phyloP scores from a whole-genome alignment of 2,113 vertebrate genomes.

The Limnothrissa miodon region DNA sequence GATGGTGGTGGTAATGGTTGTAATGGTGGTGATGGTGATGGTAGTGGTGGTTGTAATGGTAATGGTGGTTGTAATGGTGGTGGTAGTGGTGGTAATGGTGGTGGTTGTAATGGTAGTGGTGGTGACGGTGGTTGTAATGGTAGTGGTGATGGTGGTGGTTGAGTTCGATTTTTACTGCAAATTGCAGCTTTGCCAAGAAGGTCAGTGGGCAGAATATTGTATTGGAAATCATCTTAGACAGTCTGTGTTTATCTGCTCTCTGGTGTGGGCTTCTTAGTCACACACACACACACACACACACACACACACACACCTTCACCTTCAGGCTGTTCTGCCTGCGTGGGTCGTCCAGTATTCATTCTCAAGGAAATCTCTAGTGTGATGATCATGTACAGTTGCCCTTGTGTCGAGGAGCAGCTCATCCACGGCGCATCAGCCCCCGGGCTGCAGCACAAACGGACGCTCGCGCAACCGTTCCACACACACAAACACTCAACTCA shows the following conservation, averaged over 20 bases:
- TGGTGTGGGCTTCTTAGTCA: neutral
- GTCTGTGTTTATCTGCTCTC: neutral
- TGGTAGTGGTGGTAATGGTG: too few species aligned
- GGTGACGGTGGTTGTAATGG: too few species aligned
- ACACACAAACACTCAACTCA: neutral
- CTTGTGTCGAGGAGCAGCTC: neutral
- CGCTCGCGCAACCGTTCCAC: too few species aligned
- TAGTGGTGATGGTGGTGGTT: neutral
- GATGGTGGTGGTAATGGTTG: too few species aligned
- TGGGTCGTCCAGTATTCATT: neutral
- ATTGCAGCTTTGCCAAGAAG: conserved; percentile 7
- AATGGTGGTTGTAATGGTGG: too few species aligned
- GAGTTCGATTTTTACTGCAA: neutral
- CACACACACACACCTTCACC: conserved; percentile 12
- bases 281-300: conserved; percentile 6
- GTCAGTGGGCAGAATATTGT: neutral
- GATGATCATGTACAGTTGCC: neutral
- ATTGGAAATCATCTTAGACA: neutral
- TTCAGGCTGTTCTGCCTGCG: neutral
- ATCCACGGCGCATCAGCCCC: neutral
- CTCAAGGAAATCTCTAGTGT: neutral
- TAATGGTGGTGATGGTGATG: too few species aligned
- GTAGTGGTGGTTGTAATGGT: too few species aligned
- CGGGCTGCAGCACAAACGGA: neutral
- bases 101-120: too few species aligned